Evolutionary conservation across 1,140 invertebrate genomes (phyloP).

Genomic region (Drosophila rhopaloa): DNA sequence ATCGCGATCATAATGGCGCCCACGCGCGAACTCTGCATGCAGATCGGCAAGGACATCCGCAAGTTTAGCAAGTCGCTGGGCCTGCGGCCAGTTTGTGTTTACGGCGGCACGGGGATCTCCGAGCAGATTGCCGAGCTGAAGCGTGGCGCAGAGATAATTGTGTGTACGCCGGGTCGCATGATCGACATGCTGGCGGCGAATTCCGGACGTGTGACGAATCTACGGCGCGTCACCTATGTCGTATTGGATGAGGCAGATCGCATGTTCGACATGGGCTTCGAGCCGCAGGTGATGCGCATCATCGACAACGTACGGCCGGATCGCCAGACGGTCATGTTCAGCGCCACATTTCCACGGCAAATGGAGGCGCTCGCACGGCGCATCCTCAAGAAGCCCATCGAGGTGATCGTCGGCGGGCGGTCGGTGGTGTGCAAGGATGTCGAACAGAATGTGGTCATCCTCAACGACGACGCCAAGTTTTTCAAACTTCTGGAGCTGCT

Average conservation of each 20-base stretch:
- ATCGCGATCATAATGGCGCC: conserved; percentile 99
- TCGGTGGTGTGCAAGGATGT: conserved; percentile 99
- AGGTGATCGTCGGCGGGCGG: conserved; percentile 98
- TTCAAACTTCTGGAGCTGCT: conserved; percentile 98
- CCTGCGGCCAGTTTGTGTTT: conserved; percentile 97
- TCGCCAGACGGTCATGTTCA: conserved; percentile 99
- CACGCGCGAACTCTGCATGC: conserved; percentile 99
- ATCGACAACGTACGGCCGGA: conserved; percentile 99
- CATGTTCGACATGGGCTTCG: conserved; percentile 99
- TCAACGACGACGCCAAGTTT: conserved; percentile 99
- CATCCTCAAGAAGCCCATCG: conserved; percentile 97
- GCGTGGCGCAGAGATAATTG: conserved; percentile 98
- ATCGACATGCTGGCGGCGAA: conserved; percentile 99
- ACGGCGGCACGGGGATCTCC: conserved; percentile 94
- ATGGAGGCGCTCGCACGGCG: conserved; percentile 99
- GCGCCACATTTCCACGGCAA: conserved; percentile 98
- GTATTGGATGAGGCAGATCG: conserved; percentile 99
- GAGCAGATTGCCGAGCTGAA: conserved; percentile 98
- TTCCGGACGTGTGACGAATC: conserved; percentile 98
- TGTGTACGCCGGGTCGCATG: conserved; percentile 99
- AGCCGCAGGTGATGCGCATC: conserved; percentile 99
- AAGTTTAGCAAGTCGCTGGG: conserved; percentile 97
- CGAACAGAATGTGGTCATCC: conserved; percentile 96
- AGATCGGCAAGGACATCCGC: conserved; percentile 98
- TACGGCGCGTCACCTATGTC: conserved; percentile 97